Evolutionary conservation across 2,113 vertebrate species (phyloP).

Genomic region (Mystacornis crossleyi): DNA sequence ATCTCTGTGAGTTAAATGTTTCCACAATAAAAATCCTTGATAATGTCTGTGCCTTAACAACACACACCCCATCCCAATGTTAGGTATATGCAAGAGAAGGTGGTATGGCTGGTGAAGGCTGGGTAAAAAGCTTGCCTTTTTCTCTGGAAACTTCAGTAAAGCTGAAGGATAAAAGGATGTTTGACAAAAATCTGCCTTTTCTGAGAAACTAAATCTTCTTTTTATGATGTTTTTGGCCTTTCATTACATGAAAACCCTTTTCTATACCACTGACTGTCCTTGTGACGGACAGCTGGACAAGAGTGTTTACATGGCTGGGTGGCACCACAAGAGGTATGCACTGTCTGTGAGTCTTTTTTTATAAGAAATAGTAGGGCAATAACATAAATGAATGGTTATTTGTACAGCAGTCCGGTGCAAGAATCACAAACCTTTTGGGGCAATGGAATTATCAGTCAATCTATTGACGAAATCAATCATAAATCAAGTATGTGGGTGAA

Average conservation of each 20-base stretch:
- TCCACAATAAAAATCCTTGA: neutral
- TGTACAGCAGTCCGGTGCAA: neutral
- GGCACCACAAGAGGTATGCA: neutral
- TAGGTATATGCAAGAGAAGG: neutral
- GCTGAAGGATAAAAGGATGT: neutral
- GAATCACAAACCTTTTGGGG: neutral
- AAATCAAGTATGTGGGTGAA: neutral
- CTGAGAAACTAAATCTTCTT: neutral
- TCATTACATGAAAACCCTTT: neutral
- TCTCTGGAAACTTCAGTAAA: neutral
- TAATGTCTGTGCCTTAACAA: neutral
- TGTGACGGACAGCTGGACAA: neutral
- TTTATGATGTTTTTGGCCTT: neutral
- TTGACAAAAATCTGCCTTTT: neutral
- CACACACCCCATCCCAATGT: accelerated
- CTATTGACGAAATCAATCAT: neutral
- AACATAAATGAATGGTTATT: neutral
- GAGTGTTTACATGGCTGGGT: no score
- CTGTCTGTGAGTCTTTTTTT: neutral
- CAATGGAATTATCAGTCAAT: neutral
- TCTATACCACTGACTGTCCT: neutral
- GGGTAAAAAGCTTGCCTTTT: neutral
- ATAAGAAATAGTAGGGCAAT: neutral
- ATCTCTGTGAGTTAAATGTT: neutral
- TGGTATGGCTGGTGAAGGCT: neutral